phyloP scores from a whole-genome alignment of 1,140 invertebrate species.

The Vanessa tameamea region DNA sequence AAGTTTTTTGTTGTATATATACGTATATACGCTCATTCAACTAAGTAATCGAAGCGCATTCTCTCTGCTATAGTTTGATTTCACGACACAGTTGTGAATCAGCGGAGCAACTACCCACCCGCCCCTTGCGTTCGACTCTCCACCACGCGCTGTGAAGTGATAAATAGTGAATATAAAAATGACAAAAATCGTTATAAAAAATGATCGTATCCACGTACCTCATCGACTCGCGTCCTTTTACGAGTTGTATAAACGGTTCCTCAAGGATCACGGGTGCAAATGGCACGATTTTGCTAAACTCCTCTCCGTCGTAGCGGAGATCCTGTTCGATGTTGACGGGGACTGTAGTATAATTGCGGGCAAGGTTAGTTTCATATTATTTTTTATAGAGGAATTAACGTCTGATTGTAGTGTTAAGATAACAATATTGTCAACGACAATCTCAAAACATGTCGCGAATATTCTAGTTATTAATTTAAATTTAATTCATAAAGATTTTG shows the following conservation, averaged over 20 bases:
- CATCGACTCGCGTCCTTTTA: conserved; percentile 67
- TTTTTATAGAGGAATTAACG: conserved; percentile 18
- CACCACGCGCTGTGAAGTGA: conserved; percentile 42
- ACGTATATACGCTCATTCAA: conserved; percentile 28
- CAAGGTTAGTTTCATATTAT: conserved; percentile 64
- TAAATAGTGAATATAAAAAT: conserved; percentile 48
- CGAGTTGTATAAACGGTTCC: conserved; percentile 70
- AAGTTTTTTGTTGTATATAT: conserved; percentile 6
- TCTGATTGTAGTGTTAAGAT: conserved; percentile 15
- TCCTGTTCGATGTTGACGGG: conserved; percentile 75
- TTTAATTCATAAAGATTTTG: not conserved
- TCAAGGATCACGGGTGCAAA: conserved; percentile 75
- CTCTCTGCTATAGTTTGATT: conserved; percentile 35
- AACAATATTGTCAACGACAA: conserved; percentile 7
- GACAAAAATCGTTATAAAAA: conserved; percentile 64
- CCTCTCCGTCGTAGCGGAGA: conserved; percentile 68
- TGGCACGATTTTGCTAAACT: conserved; percentile 77
- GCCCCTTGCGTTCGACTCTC: conserved; percentile 44
- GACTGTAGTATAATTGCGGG: conserved; percentile 60
- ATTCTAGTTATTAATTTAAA: not conserved
- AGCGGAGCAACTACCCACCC: conserved; percentile 55
- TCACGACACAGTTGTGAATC: conserved; percentile 58
- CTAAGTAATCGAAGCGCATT: conserved; percentile 35
- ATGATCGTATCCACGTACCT: conserved; percentile 53
- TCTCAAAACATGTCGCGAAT: not conserved